A percentile compares a stretch with the other conserved stretches of the same genome.
These are phyloP conservation scores for Cariama cristata DNA, from an alignment of 2,113 vertebrate species.

Conservation along the genomic window DNA sequence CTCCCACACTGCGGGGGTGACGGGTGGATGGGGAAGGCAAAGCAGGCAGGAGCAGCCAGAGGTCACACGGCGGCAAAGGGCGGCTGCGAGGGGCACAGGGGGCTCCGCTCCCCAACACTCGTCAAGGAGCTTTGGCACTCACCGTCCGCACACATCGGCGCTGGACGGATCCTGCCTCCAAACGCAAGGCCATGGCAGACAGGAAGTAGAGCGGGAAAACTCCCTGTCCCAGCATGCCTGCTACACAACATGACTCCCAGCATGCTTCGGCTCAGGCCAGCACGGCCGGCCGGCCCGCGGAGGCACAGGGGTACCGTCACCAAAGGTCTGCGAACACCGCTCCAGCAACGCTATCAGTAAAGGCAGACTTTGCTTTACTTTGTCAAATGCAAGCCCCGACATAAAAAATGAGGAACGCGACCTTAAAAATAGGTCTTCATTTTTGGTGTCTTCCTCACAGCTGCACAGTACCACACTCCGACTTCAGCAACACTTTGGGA, in stretches of 20 bases:
- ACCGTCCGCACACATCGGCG: fast-evolving
- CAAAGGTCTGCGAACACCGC: fast-evolving
- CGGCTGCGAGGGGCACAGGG: background rate
- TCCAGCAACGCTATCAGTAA: fast-evolving
- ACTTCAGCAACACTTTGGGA: background rate
- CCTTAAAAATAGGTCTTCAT: background rate
- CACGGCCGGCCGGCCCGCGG: fast-evolving
- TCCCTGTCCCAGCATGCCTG: constrained; percentile 25
- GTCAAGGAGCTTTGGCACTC: background rate
- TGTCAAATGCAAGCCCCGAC: background rate
- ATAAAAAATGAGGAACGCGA: fast-evolving
- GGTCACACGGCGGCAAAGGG: background rate
- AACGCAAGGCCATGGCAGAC: background rate
- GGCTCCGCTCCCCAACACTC: background rate
- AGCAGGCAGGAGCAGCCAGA: background rate
- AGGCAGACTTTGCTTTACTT: too few species aligned
- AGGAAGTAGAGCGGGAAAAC: background rate
- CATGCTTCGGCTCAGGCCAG: fast-evolving
- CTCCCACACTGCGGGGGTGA: too few species aligned
- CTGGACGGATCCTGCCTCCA: fast-evolving
- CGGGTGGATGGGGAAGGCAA: background rate
- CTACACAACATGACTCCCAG: background rate
- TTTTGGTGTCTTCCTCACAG: background rate
- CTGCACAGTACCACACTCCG: background rate
- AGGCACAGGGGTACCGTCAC: fast-evolving